Evolutionary conservation across 2,797 vertebrate genomes (phyloP).

Genomic region (Myotis myotis): DNA sequence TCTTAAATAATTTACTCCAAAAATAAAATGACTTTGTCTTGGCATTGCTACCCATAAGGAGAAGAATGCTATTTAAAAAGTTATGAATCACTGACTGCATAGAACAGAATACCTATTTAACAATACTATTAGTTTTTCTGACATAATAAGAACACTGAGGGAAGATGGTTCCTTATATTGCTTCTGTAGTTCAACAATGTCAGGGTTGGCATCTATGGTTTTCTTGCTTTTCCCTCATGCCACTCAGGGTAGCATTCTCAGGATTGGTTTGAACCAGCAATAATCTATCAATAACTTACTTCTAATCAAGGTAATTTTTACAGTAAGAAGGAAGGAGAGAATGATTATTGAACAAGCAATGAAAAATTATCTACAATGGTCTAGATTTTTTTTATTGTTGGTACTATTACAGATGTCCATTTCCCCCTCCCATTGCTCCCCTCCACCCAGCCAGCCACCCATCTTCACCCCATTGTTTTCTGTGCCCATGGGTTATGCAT

Average conservation of each 20-base stretch:
- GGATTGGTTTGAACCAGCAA: neutral
- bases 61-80: neutral
- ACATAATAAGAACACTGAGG: neutral
- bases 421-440: neutral
- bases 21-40: slow-evolving; percentile 31
- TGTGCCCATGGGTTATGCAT: neutral
- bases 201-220: neutral
- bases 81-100: neutral
- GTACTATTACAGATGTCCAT: neutral
- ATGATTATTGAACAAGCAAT: neutral
- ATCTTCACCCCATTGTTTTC: neutral
- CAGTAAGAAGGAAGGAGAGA: neutral
- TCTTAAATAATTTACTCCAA: slow-evolving; percentile 15
- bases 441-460: neutral
- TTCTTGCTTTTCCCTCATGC: neutral
- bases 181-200: neutral
- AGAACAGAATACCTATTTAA: neutral
- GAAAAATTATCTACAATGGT: neutral
- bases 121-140: neutral
- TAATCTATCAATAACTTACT: neutral
- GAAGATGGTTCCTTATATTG: neutral
- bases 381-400: neutral
- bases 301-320: slow-evolving; percentile 2
- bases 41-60: neutral
- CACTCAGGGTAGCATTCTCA: neutral